A percentile compares a stretch with the other conserved stretches of the same genome.
Evolutionary conservation across 2,797 vertebrate genomes (phyloP).

Genomic region (Poecilia velifera): DNA sequence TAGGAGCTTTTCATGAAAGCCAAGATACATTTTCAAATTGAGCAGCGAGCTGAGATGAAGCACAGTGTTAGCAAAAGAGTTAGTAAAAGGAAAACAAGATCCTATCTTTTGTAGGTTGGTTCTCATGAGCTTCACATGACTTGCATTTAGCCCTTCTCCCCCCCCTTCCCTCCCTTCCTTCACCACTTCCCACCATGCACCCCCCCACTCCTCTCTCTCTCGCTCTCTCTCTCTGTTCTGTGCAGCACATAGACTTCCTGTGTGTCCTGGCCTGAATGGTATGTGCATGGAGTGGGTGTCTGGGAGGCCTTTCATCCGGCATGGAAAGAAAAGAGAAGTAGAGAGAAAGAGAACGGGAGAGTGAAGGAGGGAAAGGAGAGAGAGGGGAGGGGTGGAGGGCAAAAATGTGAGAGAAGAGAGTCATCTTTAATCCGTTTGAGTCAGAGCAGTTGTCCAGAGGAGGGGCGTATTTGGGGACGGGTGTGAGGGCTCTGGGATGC

Average conservation of each 20-base stretch:
- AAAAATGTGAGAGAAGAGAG: conserved; percentile 71
- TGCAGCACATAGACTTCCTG: conserved; percentile 84
- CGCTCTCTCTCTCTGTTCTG: conserved; percentile 35
- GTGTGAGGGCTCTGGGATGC: conserved; percentile 58
- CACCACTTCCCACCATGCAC: conserved; percentile 12
- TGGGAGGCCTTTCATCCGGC: conserved; percentile 84
- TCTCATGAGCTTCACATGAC: conserved; percentile 85
- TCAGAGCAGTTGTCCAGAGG: conserved; percentile 80
- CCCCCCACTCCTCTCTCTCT: conserved; percentile 3
- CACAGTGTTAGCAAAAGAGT: conserved; percentile 32
- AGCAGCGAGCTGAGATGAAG: conserved; percentile 19
- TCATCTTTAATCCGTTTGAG: conserved; percentile 83
- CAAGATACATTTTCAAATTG: conserved; percentile 22
- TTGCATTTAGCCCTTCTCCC: conserved; percentile 72
- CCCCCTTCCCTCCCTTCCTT: conserved; percentile 23
- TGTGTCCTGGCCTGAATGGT: conserved; percentile 86
- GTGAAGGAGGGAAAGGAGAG: conserved; percentile 26
- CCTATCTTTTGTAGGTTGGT: conserved; percentile 74
- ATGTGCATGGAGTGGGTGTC: conserved; percentile 85
- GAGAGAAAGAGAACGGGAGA: conserved; percentile 36
- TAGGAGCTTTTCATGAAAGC: neutral
- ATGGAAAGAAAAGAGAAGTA: conserved; percentile 72
- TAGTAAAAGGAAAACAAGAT: conserved; percentile 63
- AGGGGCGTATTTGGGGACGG: conserved; percentile 45
- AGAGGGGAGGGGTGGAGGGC: conserved; percentile 43